Evolutionary conservation across 2,888 invertebrate genomes (phyloP).

Genomic region (Tipula lateralis): DNA sequence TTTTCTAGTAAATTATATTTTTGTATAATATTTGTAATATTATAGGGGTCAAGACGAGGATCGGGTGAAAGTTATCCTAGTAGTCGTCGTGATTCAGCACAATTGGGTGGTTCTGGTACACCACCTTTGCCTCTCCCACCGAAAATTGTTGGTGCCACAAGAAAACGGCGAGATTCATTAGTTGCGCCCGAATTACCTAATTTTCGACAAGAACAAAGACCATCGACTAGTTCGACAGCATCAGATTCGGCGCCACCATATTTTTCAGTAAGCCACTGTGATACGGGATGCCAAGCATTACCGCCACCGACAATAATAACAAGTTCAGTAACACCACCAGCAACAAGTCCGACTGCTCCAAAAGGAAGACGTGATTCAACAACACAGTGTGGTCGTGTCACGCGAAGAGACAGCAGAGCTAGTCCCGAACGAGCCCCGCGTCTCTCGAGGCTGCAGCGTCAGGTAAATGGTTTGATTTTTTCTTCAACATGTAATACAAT

Average conservation of each 20-base stretch:
- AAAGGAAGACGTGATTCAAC: constrained; percentile 73
- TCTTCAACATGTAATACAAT: not conserved
- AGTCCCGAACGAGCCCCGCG: constrained; percentile 62
- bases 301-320: constrained; percentile 75
- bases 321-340: constrained; percentile 77
- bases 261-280: constrained; percentile 52
- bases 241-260: constrained; percentile 61
- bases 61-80: constrained; percentile 65
- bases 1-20: not conserved
- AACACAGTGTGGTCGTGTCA: constrained; percentile 69
- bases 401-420: constrained; percentile 63
- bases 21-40: not conserved
- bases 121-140: constrained; percentile 55
- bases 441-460: constrained; percentile 70
- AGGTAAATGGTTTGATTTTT: constrained; percentile 44
- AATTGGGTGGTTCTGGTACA: constrained; percentile 36
- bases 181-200: constrained; percentile 52
- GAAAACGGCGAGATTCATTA: constrained; percentile 57
- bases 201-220: constrained; percentile 59
- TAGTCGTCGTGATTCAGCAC: constrained; percentile 64
- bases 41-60: constrained; percentile 53
- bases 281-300: constrained; percentile 59
- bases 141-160: constrained; percentile 60
- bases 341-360: constrained; percentile 68
- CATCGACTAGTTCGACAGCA: constrained; percentile 67